These are phyloP conservation scores for Benitochromis conjunctus DNA, from an alignment of 2,113 vertebrate species.

Conservation along the genomic window DNA sequence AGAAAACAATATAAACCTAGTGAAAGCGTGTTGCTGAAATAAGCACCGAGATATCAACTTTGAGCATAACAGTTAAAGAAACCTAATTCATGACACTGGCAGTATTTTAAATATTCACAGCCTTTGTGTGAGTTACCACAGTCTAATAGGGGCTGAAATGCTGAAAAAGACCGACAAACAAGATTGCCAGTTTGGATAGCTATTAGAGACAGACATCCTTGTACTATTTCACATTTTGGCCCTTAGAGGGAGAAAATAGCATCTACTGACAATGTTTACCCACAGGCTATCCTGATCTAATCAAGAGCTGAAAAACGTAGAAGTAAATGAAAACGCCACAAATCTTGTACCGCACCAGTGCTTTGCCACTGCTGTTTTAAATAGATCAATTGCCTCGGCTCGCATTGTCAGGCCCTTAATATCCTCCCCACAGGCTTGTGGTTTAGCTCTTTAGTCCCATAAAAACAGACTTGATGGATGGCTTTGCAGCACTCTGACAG, in stretches of 20 bases:
- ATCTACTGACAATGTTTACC: slow-evolving; percentile 38
- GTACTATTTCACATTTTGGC: slow-evolving; percentile 1
- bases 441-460: slow-evolving; percentile 56
- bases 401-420: slow-evolving; percentile 54
- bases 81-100: background rate
- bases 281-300: slow-evolving; percentile 47
- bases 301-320: slow-evolving; percentile 49
- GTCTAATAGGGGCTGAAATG: slow-evolving; percentile 1
- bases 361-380: slow-evolving; percentile 48
- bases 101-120: background rate
- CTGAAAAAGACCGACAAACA: background rate
- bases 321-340: slow-evolving; percentile 61
- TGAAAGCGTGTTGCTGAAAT: background rate
- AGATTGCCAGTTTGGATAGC: background rate
- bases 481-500: slow-evolving; percentile 39
- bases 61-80: background rate
- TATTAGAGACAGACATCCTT: slow-evolving; percentile 18
- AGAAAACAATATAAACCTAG: background rate
- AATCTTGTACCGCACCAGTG: slow-evolving; percentile 35
- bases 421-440: slow-evolving; percentile 54
- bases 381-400: slow-evolving; percentile 57
- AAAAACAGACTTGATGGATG: slow-evolving; percentile 67
- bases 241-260: slow-evolving; percentile 34
- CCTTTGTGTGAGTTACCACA: background rate
- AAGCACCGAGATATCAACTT: background rate